phyloP scores from a whole-genome alignment of 2,113 vertebrate genomes.

The Pangasianodon hypophthalmus region DNA sequence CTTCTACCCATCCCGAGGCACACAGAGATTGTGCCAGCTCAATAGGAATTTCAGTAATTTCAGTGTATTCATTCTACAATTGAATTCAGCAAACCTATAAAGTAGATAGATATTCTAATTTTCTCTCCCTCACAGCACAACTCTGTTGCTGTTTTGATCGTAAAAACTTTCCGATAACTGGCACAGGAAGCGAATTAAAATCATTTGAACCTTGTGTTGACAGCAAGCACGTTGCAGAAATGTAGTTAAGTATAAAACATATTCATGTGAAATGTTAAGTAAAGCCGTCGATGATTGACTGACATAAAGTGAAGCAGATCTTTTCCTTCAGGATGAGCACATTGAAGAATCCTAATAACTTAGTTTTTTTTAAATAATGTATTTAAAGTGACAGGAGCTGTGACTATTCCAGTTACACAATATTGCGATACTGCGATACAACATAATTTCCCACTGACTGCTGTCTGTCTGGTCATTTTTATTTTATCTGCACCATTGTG shows the following conservation, averaged over 20 bases:
- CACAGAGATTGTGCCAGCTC: too few species aligned
- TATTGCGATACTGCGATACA: slow-evolving; percentile 87
- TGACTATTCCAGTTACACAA: slow-evolving; percentile 96
- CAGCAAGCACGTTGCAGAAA: neutral
- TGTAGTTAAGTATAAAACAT: neutral
- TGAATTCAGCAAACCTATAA: neutral
- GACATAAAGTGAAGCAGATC: slow-evolving; percentile 90
- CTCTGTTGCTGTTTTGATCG: neutral
- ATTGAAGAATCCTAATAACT: slow-evolving; percentile 92
- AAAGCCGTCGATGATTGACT: slow-evolving; percentile 88
- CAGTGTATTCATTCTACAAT: neutral
- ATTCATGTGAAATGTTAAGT: slow-evolving; percentile 88
- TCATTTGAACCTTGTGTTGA: neutral
- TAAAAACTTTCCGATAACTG: neutral
- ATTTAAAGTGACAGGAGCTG: slow-evolving; percentile 95
- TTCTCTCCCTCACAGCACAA: neutral
- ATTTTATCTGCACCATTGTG: slow-evolving; percentile 87
- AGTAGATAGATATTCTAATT: neutral
- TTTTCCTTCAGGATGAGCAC: slow-evolving; percentile 95
- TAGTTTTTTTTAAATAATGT: slow-evolving; percentile 71
- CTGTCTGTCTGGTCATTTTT: slow-evolving; percentile 85
- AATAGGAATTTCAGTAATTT: neutral
- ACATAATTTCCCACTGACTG: slow-evolving; percentile 96
- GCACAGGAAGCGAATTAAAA: neutral
- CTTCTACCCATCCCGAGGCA: too few species aligned